A percentile compares a stretch with the other conserved stretches of the same genome.
These are phyloP conservation scores for Acleris emargana DNA, from an alignment of 2,888 invertebrate species.

Conservation along the genomic window DNA sequence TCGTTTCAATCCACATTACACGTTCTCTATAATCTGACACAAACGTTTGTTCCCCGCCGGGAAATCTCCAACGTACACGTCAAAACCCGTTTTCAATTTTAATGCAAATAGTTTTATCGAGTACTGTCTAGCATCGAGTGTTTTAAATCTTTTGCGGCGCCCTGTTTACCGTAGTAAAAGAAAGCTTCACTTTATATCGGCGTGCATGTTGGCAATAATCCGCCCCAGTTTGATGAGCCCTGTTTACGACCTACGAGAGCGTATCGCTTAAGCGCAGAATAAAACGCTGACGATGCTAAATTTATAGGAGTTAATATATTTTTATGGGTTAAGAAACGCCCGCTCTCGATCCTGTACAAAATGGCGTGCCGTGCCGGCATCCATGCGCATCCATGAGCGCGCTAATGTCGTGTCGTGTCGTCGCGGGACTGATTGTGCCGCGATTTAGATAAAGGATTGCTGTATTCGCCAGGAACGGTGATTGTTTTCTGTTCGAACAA, in stretches of 20 bases:
- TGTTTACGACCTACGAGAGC: slow-evolving; percentile 69
- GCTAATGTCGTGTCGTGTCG: slow-evolving; percentile 27
- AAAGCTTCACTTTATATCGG: slow-evolving; percentile 55
- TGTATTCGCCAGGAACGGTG: background rate
- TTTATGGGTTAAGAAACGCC: slow-evolving; percentile 63
- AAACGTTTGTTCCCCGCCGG: slow-evolving; percentile 27
- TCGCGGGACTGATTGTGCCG: slow-evolving; percentile 4
- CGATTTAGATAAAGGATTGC: slow-evolving; percentile 15
- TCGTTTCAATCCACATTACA: slow-evolving; percentile 25
- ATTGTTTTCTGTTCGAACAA: background rate
- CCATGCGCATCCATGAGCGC: slow-evolving; percentile 31
- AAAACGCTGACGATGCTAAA: slow-evolving; percentile 75
- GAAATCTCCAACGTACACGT: slow-evolving; percentile 33
- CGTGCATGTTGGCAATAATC: slow-evolving; percentile 66
- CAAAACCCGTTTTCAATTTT: slow-evolving; percentile 36
- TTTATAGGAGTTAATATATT: slow-evolving; percentile 77
- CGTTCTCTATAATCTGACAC: slow-evolving; percentile 25
- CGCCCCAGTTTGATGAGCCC: slow-evolving; percentile 63
- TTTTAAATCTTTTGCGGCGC: slow-evolving; percentile 38
- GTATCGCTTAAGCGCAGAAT: slow-evolving; percentile 71
- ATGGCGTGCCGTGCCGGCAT: slow-evolving; percentile 25
- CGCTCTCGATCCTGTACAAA: slow-evolving; percentile 39
- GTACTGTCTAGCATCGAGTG: slow-evolving; percentile 17
- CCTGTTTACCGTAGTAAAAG: slow-evolving; percentile 45
- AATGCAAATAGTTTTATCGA: slow-evolving; percentile 34